Evolutionary conservation across 2,888 invertebrate genomes (phyloP), one percentile per base, ranked within the genome.

Genomic region (Drosophila nigricruria): DNA sequence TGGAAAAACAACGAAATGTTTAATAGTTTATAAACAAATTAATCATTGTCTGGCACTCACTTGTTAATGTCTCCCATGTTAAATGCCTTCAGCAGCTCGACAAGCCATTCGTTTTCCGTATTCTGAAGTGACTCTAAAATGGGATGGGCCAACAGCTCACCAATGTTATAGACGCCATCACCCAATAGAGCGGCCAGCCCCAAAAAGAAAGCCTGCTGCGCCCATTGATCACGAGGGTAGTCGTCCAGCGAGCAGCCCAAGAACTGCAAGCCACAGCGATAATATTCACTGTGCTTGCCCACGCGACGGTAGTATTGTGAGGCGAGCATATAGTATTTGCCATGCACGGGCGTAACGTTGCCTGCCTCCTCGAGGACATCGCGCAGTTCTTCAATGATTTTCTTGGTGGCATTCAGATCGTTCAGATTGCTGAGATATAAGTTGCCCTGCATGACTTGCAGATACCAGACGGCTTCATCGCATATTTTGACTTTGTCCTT

Each of bases 91-190:
- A 99, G 94, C 27, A 99, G 94, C 73, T 98, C 97, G 10, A 96
- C 94, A 0, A 97, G 94, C 99, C 99, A 99, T 52, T 96, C 95
- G 85, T 97, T 97, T 50, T 92, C 92, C 0, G 98, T 97, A 25
- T 95, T 95, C 73, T 96, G 95, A 50, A 99, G 93, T 0, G 97
- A 95, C 77, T 97, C 96, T 82, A 99, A 93, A 64, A 99, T 96
- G 0, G 98, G 98, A 94, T 99, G 99, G 0, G 98, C 98, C 50
- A 99, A 93, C 93, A 99, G 94, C 93, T 99, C 99, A 0, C 98
- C 99, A 82, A 99, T 95, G 92, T 99, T 99, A 92, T 99, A 99
- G 23, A 99, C 97, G 25, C 97, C 97, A 86, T 98, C 97, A 0
- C 98, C 99, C 2, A 99, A 94, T 27, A 99, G 94, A 0, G 98